Percentiles rank a stretch among this genome's conserved stretches.
phyloP scores from a whole-genome alignment of 2,888 invertebrate genomes.

The Dasysyrphus tricinctus region DNA sequence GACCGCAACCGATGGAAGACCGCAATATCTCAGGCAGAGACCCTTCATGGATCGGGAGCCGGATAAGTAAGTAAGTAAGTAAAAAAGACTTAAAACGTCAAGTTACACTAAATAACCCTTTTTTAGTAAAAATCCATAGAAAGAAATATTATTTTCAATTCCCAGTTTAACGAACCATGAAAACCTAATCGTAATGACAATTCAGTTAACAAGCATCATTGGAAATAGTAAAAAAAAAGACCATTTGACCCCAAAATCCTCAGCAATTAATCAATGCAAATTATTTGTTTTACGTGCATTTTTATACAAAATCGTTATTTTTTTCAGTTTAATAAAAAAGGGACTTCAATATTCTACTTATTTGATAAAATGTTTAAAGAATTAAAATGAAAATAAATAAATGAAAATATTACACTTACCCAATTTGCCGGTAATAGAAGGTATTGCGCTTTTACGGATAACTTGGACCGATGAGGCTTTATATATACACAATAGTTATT shows the following conservation, averaged over 20 bases:
- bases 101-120: not conserved
- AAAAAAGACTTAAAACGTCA: no score
- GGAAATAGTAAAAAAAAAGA: not conserved
- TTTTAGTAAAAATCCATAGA: not conserved
- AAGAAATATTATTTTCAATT: not conserved
- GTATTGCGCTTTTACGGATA: conserved; percentile 93
- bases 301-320: conserved; percentile 3
- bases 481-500: conserved; percentile 76
- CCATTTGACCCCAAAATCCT: not conserved
- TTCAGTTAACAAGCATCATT: not conserved
- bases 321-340: not conserved
- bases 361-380: conserved; percentile 22
- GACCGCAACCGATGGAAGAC: no score
- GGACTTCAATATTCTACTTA: not conserved
- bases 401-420: conserved; percentile 88
- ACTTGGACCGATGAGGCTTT: conserved; percentile 84
- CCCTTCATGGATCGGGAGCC: no score
- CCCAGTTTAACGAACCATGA: not conserved
- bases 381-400: conserved; percentile 24
- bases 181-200: not conserved
- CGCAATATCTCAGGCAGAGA: no score
- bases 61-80: no score
- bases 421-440: conserved; percentile 94
- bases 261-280: not conserved
- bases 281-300: conserved; percentile 6